phyloP scores from a whole-genome alignment of 2,888 invertebrate species.

The Glomeris marginata region DNA sequence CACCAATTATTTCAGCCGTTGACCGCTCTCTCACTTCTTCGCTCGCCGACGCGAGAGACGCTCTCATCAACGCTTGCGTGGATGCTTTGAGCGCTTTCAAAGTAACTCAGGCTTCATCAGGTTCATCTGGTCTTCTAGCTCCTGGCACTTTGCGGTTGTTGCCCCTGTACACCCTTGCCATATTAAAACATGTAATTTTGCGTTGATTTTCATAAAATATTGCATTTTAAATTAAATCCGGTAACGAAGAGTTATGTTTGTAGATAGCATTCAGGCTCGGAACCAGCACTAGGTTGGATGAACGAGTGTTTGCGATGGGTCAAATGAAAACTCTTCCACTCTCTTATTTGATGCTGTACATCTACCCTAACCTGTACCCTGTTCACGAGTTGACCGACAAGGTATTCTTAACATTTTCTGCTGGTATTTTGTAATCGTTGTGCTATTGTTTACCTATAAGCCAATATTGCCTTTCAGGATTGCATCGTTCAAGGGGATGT shows the following conservation, averaged over 20 bases:
- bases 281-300: constrained; percentile 76
- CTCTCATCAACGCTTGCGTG: constrained; percentile 84
- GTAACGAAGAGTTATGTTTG: constrained; percentile 16
- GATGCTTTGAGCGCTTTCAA: constrained; percentile 70
- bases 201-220: background rate
- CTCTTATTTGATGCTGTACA: constrained; percentile 55
- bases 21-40: constrained; percentile 76
- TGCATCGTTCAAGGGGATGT: constrained; percentile 25
- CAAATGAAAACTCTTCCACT: constrained; percentile 80
- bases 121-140: constrained; percentile 46
- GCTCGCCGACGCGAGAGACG: constrained; percentile 85
- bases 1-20: constrained; percentile 60
- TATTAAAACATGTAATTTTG: constrained; percentile 63
- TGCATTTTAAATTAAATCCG: constrained; percentile 4
- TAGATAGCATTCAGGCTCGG: constrained; percentile 80
- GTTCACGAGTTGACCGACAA: constrained; percentile 54
- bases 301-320: constrained; percentile 84
- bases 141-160: constrained; percentile 63
- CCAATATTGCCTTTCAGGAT: constrained; percentile 21
- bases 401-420: constrained; percentile 23
- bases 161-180: constrained; percentile 73
- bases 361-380: constrained; percentile 87
- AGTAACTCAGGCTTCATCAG: constrained; percentile 35
- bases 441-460: background rate
- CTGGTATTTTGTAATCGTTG: background rate